phyloP scores from a whole-genome alignment of 2,888 invertebrate genomes.

The Griposia aprilina region DNA sequence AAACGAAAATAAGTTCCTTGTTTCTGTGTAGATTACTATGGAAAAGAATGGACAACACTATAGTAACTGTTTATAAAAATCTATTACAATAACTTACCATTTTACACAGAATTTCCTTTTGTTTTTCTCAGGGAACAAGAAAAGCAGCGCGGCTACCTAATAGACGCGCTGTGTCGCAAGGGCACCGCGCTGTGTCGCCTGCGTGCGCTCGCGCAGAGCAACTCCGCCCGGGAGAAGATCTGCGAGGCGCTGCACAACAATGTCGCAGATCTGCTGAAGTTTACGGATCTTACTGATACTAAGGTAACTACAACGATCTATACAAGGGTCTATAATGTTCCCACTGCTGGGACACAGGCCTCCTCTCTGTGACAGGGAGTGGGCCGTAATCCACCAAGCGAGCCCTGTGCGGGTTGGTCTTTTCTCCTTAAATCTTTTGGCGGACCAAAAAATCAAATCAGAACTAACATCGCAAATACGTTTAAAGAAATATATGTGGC shows the following conservation, averaged over 20 bases:
- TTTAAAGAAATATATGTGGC: too few relatives aligned
- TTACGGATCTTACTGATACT: constrained; percentile 92
- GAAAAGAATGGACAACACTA: background rate
- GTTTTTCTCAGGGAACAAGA: constrained; percentile 93
- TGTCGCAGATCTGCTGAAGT: constrained; percentile 93
- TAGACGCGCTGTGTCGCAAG: constrained; percentile 95
- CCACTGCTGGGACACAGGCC: too few relatives aligned
- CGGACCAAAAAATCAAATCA: too few relatives aligned
- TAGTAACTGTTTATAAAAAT: background rate
- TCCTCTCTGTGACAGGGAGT: too few relatives aligned
- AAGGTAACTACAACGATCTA: constrained; percentile 66
- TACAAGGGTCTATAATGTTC: too few relatives aligned
- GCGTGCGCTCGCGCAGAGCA: constrained; percentile 79
- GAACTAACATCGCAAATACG: too few relatives aligned
- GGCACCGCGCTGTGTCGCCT: constrained; percentile 94
- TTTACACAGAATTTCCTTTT: background rate
- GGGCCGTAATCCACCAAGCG: too few relatives aligned
- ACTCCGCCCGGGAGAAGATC: constrained; percentile 90
- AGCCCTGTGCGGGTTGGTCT: too few relatives aligned
- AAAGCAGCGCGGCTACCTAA: constrained; percentile 94
- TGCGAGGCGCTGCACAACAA: constrained; percentile 86
- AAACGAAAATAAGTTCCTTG: background rate
- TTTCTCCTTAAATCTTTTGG: too few relatives aligned
- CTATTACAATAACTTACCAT: background rate
- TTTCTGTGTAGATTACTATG: background rate